Conservation (phyloP, 2,113 vertebrate species). For the Ceuthmochares aereus region DNA sequence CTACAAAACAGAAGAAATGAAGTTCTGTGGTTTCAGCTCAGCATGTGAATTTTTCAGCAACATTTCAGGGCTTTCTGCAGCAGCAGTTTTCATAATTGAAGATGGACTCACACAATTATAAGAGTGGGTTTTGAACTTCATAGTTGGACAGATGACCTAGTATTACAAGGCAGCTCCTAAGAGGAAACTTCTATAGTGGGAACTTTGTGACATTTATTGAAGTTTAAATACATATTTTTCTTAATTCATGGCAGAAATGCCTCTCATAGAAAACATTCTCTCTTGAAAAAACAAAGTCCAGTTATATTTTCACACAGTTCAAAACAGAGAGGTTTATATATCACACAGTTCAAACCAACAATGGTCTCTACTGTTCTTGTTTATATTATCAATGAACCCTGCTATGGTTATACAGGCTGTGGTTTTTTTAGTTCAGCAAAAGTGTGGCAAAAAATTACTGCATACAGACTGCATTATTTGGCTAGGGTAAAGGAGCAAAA, state of each 20-base stretch:
- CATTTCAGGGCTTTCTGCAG: neutral
- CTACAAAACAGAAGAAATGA: neutral
- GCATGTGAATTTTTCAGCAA: neutral
- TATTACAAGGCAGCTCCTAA: neutral
- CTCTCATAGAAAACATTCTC: neutral
- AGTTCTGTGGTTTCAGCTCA: neutral
- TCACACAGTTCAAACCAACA: neutral
- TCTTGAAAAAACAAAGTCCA: neutral
- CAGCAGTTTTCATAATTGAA: slow-evolving; percentile 3
- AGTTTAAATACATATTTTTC: slow-evolving; percentile 1
- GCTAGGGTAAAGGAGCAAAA: neutral
- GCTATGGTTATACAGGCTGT: neutral
- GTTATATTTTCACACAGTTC: neutral
- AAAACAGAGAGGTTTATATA: neutral
- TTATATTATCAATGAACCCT: neutral
- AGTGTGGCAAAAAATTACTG: neutral
- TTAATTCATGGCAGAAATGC: neutral
- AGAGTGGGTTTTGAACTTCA: neutral
- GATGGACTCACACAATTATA: neutral
- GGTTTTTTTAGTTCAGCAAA: neutral
- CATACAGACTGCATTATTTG: neutral
- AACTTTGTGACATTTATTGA: slow-evolving; percentile 1
- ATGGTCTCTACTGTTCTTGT: neutral
- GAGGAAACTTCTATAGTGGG: neutral
- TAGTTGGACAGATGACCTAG: neutral